Conservation (phyloP, 2,797 vertebrate genomes). For the Notolabrus celidotus region DNA sequence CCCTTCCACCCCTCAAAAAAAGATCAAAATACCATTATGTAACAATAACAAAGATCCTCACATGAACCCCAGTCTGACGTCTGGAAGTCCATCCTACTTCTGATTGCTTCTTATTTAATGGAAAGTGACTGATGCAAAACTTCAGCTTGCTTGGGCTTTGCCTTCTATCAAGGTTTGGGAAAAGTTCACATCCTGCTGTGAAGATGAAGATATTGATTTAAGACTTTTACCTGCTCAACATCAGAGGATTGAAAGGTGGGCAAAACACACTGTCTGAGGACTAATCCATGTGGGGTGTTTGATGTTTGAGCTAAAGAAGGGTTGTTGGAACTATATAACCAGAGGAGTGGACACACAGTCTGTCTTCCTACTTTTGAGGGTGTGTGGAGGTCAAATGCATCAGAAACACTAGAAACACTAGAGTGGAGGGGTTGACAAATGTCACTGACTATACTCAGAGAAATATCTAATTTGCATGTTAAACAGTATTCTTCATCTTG, state of each 20-base stretch:
- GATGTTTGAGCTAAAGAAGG: too few relatives aligned
- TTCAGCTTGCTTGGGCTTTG: not conserved
- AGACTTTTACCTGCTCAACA: slow-evolving; percentile 3
- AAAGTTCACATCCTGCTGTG: slow-evolving; percentile 32
- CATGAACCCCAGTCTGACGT: not conserved
- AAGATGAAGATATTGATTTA: slow-evolving; percentile 24
- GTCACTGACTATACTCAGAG: not conserved
- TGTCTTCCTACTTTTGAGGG: not conserved
- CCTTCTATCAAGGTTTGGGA: not conserved
- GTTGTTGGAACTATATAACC: too few relatives aligned
- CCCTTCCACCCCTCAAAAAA: too few relatives aligned
- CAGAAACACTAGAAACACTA: not conserved
- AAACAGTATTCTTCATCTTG: not conserved
- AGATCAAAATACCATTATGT: not conserved
- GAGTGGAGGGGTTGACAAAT: not conserved
- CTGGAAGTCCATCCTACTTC: not conserved
- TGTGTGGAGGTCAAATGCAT: not conserved
- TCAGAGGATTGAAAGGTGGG: not conserved
- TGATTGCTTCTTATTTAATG: slow-evolving; percentile 17
- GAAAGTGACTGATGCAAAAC: slow-evolving; percentile 12
- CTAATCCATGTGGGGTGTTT: too few relatives aligned
- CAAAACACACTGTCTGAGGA: too few relatives aligned
- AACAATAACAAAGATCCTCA: not conserved
- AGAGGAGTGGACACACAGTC: too few relatives aligned
- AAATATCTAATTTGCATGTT: slow-evolving; percentile 18